Evolutionary conservation across 2,113 vertebrate genomes (phyloP).

Genomic region (Piaya cayana): DNA sequence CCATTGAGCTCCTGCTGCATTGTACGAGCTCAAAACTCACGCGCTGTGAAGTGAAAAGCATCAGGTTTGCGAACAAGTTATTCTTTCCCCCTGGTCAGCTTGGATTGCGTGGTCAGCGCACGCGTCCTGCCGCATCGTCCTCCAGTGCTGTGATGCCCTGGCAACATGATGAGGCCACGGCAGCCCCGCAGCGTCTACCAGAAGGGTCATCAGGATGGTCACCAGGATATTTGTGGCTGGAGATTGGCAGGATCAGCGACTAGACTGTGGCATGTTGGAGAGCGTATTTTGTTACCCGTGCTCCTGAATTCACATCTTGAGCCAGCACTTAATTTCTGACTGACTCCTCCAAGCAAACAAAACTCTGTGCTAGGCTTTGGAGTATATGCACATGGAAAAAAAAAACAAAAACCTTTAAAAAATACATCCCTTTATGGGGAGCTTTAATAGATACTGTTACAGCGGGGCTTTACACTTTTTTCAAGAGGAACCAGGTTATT

Average conservation of each 20-base stretch:
- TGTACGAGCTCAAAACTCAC: background rate
- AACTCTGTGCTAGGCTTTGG: background rate
- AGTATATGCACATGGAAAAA: background rate
- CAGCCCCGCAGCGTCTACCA: fast-evolving
- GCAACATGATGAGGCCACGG: background rate
- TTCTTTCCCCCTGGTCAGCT: background rate
- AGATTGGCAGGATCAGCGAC: background rate
- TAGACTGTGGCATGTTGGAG: background rate
- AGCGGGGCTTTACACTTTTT: background rate
- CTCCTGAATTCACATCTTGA: background rate
- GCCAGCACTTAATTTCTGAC: background rate
- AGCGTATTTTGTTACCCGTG: background rate
- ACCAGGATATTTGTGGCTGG: background rate
- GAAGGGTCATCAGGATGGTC: background rate
- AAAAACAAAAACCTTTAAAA: no score
- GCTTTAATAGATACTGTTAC: background rate
- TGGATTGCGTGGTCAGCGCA: fast-evolving
- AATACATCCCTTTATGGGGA: background rate
- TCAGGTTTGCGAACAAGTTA: background rate
- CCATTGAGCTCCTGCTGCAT: background rate
- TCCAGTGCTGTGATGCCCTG: background rate
- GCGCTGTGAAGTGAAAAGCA: background rate
- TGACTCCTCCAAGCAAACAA: background rate
- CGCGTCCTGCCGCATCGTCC: background rate
- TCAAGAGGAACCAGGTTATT: background rate